phyloP scores from a whole-genome alignment of 1,140 invertebrate genomes.

The Diachasma alloeum region DNA sequence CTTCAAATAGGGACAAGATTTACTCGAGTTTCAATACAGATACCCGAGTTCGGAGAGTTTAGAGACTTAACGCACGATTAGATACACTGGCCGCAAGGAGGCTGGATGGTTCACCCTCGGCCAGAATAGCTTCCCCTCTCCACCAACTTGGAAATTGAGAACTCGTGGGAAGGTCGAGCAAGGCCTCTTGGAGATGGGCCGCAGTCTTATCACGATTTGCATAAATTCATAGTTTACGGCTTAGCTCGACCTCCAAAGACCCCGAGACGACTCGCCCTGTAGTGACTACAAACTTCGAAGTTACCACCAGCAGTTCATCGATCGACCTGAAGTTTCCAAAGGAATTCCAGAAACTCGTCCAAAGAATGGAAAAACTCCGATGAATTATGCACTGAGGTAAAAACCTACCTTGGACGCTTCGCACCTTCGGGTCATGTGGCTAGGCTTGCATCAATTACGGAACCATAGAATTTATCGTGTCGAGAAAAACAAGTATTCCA shows the following conservation, averaged over 20 bases:
- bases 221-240: constrained; percentile 60
- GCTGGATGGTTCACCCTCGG: constrained; percentile 35
- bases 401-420: too few species aligned
- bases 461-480: neutral
- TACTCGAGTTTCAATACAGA: neutral
- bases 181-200: constrained; percentile 45
- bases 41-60: neutral
- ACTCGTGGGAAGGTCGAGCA: constrained; percentile 33
- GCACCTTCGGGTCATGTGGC: neutral
- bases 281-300: neutral
- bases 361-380: neutral
- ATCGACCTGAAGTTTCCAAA: neutral
- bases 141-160: constrained; percentile 1
- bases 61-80: constrained; percentile 54
- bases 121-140: constrained; percentile 1
- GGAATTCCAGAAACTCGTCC: neutral
- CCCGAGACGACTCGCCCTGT: constrained; percentile 14
- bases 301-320: neutral
- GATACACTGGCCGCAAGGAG: constrained; percentile 29
- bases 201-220: constrained; percentile 60
- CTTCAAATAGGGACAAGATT: neutral
- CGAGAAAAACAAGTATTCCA: neutral
- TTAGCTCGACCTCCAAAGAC: constrained; percentile 47
- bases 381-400: too few species aligned
- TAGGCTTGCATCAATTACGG: neutral